phyloP scores from a whole-genome alignment of 2,888 invertebrate species.

The Meteorus colon region DNA sequence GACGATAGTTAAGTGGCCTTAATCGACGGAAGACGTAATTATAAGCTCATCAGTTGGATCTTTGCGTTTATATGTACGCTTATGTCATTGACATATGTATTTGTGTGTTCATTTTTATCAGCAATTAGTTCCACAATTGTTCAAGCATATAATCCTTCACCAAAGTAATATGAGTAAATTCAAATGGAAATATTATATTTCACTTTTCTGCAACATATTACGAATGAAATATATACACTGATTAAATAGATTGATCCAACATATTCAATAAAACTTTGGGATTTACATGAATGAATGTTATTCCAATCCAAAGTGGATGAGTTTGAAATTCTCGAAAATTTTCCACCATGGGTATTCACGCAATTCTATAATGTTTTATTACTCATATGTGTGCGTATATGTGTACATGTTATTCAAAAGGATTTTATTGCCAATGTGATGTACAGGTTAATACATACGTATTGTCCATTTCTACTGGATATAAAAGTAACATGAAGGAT shows the following conservation, averaged over 20 bases:
- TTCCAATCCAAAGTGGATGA: not conserved
- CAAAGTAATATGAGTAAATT: not conserved
- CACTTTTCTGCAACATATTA: not conserved
- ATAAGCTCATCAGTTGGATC: slow-evolving; percentile 55
- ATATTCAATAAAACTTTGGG: not conserved
- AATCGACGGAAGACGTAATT: slow-evolving; percentile 66
- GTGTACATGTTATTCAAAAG: not conserved
- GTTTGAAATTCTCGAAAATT: not conserved
- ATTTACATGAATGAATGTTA: not conserved
- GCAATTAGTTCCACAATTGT: not conserved
- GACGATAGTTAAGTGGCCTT: slow-evolving; percentile 60
- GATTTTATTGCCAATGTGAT: not conserved
- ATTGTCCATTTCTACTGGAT: not conserved
- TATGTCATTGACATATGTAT: not conserved
- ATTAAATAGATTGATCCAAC: not conserved
- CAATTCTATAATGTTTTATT: not conserved
- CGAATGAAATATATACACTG: not conserved
- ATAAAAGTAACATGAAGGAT: not conserved
- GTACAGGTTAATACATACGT: not conserved
- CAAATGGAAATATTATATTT: not conserved
- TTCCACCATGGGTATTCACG: not conserved
- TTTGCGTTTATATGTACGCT: not conserved
- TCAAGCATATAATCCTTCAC: not conserved
- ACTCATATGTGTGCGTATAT: no score
- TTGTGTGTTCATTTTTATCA: not conserved